These are phyloP conservation scores for Herpetotheres cachinnans DNA, from an alignment of 2,113 vertebrate species.

Conservation along the genomic window DNA sequence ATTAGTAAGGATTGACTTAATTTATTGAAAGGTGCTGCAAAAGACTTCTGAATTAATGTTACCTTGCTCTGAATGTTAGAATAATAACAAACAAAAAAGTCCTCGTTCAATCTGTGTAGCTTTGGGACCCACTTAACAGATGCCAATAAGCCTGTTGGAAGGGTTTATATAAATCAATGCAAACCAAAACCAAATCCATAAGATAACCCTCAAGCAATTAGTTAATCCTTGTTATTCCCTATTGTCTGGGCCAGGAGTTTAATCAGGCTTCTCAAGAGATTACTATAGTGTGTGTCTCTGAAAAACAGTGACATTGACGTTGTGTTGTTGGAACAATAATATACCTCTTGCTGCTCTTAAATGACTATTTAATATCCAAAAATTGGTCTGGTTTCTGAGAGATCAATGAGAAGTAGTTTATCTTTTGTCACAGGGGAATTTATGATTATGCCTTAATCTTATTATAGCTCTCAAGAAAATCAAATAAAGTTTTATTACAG, in stretches of 20 bases:
- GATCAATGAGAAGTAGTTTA: neutral
- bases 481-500: neutral
- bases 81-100: neutral
- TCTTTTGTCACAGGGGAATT: neutral
- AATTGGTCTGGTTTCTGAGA: neutral
- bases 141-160: neutral
- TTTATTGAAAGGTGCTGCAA: neutral
- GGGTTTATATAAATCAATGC: neutral
- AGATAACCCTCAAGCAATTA: neutral
- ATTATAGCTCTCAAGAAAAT: conserved; percentile 8
- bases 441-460: conserved; percentile 18
- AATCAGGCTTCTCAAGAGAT: neutral
- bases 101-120: neutral
- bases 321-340: neutral
- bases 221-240: neutral
- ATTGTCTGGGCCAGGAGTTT: neutral
- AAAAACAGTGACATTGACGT: neutral
- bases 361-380: neutral
- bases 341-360: neutral
- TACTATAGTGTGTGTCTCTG: neutral
- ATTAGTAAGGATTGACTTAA: neutral
- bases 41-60: neutral
- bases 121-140: neutral
- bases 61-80: neutral
- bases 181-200: neutral